These are phyloP conservation scores for Lasius fuliginosus DNA, from an alignment of 2,888 invertebrate species.

Conservation along the genomic window DNA sequence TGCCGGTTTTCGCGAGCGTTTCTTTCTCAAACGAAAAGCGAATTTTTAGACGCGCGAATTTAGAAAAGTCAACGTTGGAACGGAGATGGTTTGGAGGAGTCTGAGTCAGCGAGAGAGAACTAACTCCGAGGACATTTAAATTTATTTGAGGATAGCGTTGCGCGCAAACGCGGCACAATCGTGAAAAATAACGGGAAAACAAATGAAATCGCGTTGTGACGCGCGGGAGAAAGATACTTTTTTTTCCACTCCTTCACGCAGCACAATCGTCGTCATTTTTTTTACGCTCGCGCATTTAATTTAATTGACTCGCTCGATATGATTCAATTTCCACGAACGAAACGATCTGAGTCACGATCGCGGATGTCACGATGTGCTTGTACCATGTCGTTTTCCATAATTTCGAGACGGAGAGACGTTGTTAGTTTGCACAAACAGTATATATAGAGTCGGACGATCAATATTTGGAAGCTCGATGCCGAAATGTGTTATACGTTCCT, in stretches of 20 bases:
- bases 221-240: neutral
- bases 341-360: slow-evolving; percentile 41
- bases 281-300: slow-evolving; percentile 1
- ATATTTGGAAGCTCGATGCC: neutral
- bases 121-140: slow-evolving; percentile 44
- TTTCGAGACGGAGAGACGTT: slow-evolving; percentile 15
- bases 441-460: neutral
- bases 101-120: slow-evolving; percentile 36
- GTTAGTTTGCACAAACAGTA: slow-evolving; percentile 5
- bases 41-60: slow-evolving; percentile 33
- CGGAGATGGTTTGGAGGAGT: neutral
- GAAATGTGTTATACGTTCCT: neutral
- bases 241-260: neutral
- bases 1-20: neutral
- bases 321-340: slow-evolving; percentile 36
- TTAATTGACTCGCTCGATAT: slow-evolving; percentile 33
- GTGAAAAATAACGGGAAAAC: slow-evolving; percentile 7
- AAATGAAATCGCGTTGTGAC: slow-evolving; percentile 2
- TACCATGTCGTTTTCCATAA: slow-evolving; percentile 16
- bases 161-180: neutral
- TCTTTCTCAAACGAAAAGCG: neutral
- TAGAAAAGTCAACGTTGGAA: slow-evolving; percentile 6
- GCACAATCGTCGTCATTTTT: neutral
- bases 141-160: slow-evolving; percentile 39
- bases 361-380: neutral